These are phyloP conservation scores for Polydesmus complanatus DNA, from an alignment of 2,888 invertebrate genomes.

Conservation along the genomic window DNA sequence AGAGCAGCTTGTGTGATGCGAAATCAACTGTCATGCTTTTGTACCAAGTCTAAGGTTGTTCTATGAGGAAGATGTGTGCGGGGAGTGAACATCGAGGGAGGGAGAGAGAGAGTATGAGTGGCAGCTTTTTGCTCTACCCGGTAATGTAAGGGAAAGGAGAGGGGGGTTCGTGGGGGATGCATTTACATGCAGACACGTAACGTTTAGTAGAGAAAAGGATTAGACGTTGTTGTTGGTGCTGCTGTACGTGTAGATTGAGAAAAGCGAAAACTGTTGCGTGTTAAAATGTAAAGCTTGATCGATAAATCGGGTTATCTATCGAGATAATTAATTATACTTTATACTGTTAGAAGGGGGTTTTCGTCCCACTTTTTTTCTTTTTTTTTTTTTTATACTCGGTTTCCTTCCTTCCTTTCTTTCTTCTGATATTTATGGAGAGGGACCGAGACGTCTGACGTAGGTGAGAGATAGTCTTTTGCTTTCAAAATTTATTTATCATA, in stretches of 20 bases:
- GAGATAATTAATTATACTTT: not conserved
- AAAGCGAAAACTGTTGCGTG: not conserved
- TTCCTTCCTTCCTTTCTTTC: not conserved
- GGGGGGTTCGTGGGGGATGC: not conserved
- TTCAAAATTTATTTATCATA: not conserved
- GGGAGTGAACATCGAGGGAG: too few relatives aligned
- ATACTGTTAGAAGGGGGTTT: not conserved
- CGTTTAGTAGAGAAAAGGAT: not conserved
- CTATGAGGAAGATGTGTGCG: too few relatives aligned
- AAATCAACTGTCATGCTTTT: not conserved
- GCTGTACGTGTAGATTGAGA: not conserved
- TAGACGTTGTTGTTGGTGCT: not conserved
- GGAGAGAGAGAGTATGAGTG: not conserved
- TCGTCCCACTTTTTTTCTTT: not conserved
- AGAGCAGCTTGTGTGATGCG: not conserved
- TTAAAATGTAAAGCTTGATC: not conserved
- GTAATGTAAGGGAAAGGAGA: not conserved
- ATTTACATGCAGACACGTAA: not conserved
- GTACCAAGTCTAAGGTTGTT: too few relatives aligned
- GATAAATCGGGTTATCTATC: not conserved
- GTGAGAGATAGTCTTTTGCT: not conserved
- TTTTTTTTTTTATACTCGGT: not conserved
- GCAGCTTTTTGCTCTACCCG: not conserved
- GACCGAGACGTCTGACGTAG: not conserved
- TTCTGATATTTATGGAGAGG: too few relatives aligned